These are phyloP conservation scores for Arizona elegans DNA, from an alignment of 2,113 vertebrate species.

Conservation along the genomic window DNA sequence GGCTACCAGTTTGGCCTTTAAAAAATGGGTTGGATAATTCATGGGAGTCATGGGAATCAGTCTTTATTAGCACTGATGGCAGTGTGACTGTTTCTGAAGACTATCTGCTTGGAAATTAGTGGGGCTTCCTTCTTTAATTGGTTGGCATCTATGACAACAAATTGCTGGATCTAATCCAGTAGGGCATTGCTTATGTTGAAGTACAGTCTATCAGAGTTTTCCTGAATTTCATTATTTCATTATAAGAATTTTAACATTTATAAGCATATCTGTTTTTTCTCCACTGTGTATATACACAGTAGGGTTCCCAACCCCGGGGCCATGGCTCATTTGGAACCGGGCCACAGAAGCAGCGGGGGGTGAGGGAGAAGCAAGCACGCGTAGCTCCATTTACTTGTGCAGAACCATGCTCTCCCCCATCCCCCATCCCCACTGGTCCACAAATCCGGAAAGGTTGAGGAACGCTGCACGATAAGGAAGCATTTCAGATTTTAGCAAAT, in stretches of 20 bases:
- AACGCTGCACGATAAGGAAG: background rate
- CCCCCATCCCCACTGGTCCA: too few species aligned
- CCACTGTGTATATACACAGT: background rate
- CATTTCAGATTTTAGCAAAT: background rate
- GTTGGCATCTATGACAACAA: background rate
- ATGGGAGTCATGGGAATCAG: background rate
- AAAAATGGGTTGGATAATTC: background rate
- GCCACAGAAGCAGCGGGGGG: background rate
- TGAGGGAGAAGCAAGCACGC: background rate
- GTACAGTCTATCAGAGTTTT: background rate
- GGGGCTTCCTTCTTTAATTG: background rate
- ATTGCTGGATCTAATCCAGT: background rate
- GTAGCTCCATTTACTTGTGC: background rate
- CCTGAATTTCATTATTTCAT: background rate
- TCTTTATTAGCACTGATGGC: background rate
- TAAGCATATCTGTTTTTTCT: background rate
- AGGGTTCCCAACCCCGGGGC: background rate
- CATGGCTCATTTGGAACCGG: background rate
- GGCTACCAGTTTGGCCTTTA: background rate
- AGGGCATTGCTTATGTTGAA: background rate
- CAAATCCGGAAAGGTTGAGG: background rate
- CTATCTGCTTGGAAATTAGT: background rate
- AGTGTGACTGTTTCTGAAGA: background rate
- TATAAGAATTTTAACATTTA: background rate
- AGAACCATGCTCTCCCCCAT: background rate